Base-by-base conservation (phyloP, 2,113 vertebrate genomes). In the Microtus pennsylvanicus region DNA sequence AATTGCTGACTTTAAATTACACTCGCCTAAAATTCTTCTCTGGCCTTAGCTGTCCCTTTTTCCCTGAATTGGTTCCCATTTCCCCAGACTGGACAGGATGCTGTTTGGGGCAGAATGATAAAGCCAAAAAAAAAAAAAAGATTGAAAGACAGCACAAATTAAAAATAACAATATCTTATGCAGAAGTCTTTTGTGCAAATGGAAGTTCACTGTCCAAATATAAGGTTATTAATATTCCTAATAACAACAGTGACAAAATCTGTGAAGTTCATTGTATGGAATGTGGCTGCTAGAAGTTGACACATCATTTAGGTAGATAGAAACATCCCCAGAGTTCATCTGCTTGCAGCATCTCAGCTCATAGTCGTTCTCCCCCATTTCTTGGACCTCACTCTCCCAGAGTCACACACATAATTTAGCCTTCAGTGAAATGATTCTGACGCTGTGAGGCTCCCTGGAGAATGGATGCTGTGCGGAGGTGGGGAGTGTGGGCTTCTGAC, bases 331-430 rank as follows among this genome's bases (percentile, higher is more conserved):
- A 81, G 94, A 61, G 91, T 76, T 85, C 81, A 97, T 94, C 88
- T 94, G 91, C 50, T 90, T 77, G 42, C 35, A 70, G 80, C 81
- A 88, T 86, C 93, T 82, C 72, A 94, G 87, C 82, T 83, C 9
- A 12, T 14, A 70, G 93, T 76, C 87, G 83, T 93, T 69, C 85
- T 24, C 50, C 63, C 33, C 24, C 38, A 93, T 91, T 75, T 61
- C 88, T 45, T 70, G 55, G 93, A 89, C 65, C 45, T 93, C 80
- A 86, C 89, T 92, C 47, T 96, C 93, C 35, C 75, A 81, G 74
- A 96, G 70, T 94, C 81, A 96, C 52, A 89, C 90, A 94, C 85
- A 82, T 82, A 97, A 97, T 96, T 96, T 85, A 96, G 88, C 94
- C 78, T 92, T 97, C 30, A 81, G 75, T 81, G 91, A 97, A 94